Base-by-base conservation (phyloP, 2,888 invertebrate genomes). In the Cepaea hortensis region DNA sequence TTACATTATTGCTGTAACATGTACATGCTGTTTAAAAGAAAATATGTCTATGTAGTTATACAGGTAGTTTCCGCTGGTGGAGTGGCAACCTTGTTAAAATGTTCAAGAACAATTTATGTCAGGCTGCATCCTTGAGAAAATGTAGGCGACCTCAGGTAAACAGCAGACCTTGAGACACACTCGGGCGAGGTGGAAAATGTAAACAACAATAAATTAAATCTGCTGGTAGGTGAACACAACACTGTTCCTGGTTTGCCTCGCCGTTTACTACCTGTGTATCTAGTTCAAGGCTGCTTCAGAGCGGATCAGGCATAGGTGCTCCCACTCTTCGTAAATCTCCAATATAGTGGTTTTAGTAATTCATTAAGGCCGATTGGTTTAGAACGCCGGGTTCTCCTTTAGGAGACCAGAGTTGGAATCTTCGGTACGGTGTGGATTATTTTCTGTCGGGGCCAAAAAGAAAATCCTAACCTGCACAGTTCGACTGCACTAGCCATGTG, bases 61-160 rank as follows among this genome's bases (percentile, higher is more conserved):
- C 55, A 55, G 55, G 55, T 55, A 55, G 55, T 55, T 55, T 55
- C 55, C 55, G 55, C 2, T 55, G 55, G 55, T 11, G 1, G 55
- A 55, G 55, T 55, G 55, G 55, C 55, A 55, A 55, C 55, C 55
- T 55, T 6, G 55, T 55, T 55, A 46, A 11, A 48, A 46, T 48
- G 46, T 75, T 75, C 75, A 48, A 75, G 75, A 75, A 75, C 75
- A 75, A 48, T 13, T 75, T 48, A 20, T 75, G 75, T 75, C 46
- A 75, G 46, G 75, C 23, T 75, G 75, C 11, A 75, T 48, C 75
- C 75, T 75, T 75, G 75, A 75, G 48, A 48, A 48, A 75, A 46
- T 75, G 5, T 48, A 75, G 75, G 48, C 15, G n/a, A 48, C 75
- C 75, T 75, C 75, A 75, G 48, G 75, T 75, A 75, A 75, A 75